Base-by-base conservation (phyloP, 2,113 vertebrate genomes). In the Coracopsis vasa region DNA sequence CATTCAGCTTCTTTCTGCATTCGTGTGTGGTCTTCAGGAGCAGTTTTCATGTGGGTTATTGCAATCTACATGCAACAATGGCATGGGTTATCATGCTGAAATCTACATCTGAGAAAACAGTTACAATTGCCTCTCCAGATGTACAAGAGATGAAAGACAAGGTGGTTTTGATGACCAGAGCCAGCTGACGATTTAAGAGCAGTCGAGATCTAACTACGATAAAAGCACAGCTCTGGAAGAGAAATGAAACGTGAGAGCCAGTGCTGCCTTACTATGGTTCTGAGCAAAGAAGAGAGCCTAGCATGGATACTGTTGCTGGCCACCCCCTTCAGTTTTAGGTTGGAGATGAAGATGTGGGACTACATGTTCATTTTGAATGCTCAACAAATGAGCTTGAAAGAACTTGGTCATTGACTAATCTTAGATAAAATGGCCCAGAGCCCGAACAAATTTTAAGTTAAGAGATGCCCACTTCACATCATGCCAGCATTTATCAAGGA, bases 11-110 rank as follows among this genome's bases (percentile, higher is more conserved):
- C 51, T 62, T 74, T 93, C 77, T 94, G 65, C 48, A 25, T 86
- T 81, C 3, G 21, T 94, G 90, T 86, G 95, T 96, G 94, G 95
- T 96, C 94, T 78, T 81, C 72, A 93, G 80, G 51, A 93, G 69
- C 48, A 84, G 72, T 89, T 78, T 86, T 92, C 56, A 84, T 93
- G 91, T 96, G 90, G 90, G 61, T 86, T 94, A 58, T 7, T 91
- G 77, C 41, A 86, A 75, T 92, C 86, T 71, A 65, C 61, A 27
- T 0, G 7, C 51, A 95, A 92, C 86, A 95, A 81, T 81, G 86
- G 60, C 65, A 51, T 12, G 61, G 92, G 64, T 90, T 94, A 88
- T 92, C 28, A 0, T 61, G 39, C 74, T 69, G 77, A 92, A 95
- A 93, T 86, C 77, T 81, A 54, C 48, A 74, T 88, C 75, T 69